A percentile compares a stretch with the other conserved stretches of the same genome.
phyloP scores from a whole-genome alignment of 2,888 invertebrate genomes.

The Acleris emargana region DNA sequence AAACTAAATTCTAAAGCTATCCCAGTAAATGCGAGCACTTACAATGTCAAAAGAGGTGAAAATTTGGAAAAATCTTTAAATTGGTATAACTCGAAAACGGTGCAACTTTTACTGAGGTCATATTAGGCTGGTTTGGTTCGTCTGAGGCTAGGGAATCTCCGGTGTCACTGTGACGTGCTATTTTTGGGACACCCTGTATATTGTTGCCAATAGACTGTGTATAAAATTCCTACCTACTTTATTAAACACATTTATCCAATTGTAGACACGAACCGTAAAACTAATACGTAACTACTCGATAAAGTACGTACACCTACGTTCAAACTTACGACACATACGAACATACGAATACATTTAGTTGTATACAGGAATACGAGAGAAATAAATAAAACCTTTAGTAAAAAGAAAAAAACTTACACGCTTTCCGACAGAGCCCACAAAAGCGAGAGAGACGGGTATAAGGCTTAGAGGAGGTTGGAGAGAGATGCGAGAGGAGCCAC shows the following conservation, averaged over 20 bases:
- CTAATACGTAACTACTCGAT: constrained; percentile 24
- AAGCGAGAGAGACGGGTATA: constrained; percentile 58
- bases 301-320: constrained; percentile 29
- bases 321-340: constrained; percentile 39
- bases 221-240: neutral
- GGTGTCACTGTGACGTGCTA: no score
- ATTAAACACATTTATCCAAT: neutral
- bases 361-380: constrained; percentile 67
- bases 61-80: no score
- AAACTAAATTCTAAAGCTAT: no score
- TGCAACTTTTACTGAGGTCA: no score
- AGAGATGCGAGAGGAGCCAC: constrained; percentile 59
- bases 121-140: no score
- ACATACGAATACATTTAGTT: constrained; percentile 53
- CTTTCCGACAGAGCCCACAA: constrained; percentile 69
- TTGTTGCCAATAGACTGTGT: no score
- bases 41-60: no score
- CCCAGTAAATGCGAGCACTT: no score
- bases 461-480: constrained; percentile 44
- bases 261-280: constrained; percentile 33
- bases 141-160: no score
- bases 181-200: no score
- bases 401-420: constrained; percentile 60
- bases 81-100: no score
- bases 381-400: constrained; percentile 73